A percentile compares a stretch with the other conserved stretches of the same genome.
Evolutionary conservation across 2,888 invertebrate genomes (phyloP).

Genomic region (Drosophila tanythrix): DNA sequence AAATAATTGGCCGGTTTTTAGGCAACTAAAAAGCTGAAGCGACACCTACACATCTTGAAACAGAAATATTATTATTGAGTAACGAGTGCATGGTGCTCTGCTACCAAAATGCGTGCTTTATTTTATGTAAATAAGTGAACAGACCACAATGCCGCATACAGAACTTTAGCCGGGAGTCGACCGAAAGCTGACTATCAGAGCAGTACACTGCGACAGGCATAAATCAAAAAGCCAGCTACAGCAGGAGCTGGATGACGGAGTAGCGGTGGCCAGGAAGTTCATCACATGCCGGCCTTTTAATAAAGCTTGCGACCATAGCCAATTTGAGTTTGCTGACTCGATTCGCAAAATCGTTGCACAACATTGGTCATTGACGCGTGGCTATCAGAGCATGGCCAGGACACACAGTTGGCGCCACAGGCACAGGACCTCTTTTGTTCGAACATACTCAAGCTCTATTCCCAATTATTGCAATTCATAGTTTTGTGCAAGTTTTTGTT

Average conservation of each 20-base stretch:
- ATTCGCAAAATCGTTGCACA: slow-evolving; percentile 33
- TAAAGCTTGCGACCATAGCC: slow-evolving; percentile 36
- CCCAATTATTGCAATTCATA: slow-evolving; percentile 40
- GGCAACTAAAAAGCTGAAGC: slow-evolving; percentile 17
- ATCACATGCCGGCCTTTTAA: slow-evolving; percentile 54
- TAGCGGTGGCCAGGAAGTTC: slow-evolving; percentile 1
- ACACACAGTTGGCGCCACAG: slow-evolving; percentile 4
- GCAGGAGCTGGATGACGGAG: neutral
- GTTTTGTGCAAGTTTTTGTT: slow-evolving; percentile 29
- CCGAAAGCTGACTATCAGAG: slow-evolving; percentile 59
- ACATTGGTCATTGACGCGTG: slow-evolving; percentile 65
- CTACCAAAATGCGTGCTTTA: slow-evolving; percentile 20
- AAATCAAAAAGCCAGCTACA: slow-evolving; percentile 7
- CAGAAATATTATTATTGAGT: slow-evolving; percentile 15
- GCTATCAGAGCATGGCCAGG: slow-evolving; percentile 52
- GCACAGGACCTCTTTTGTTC: neutral
- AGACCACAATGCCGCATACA: slow-evolving; percentile 27
- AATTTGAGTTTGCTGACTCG: slow-evolving; percentile 31
- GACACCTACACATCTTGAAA: no score
- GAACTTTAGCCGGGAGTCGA: slow-evolving; percentile 21
- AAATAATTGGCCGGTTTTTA: slow-evolving; percentile 70
- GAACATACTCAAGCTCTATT: neutral
- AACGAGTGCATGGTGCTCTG: slow-evolving; percentile 8
- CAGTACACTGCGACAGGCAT: slow-evolving; percentile 9
- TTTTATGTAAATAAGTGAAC: slow-evolving; percentile 34